Evolutionary conservation across 2,888 invertebrate genomes (phyloP), one percentile per base, ranked within the genome.

Genomic region (Diploptera punctata): DNA sequence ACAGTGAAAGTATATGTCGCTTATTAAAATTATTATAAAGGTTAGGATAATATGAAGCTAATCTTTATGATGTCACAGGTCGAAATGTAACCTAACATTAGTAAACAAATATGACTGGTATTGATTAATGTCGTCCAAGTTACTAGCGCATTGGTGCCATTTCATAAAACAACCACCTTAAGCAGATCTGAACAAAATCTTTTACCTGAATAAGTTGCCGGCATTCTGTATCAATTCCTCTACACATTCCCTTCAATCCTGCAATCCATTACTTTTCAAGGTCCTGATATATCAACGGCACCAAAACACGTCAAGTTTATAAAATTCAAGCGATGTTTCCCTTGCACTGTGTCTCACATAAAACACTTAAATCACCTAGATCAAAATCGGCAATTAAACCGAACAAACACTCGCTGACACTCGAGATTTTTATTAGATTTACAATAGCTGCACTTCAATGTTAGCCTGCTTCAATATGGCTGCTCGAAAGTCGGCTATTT

Each of bases 401-500:
- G 13, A 29, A 16, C 19, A 43, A 60, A 69, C 73, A 74, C 74
- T 71, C 47, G 62, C 57, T 75, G 73, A 73, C 75, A 73, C 61
- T 54, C 73, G 60, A 54, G 49, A 73, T 65, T 73, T 73, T 65
- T 65, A 19, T 60, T 29, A 65, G 71, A 61, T 69, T 74, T 69
- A 44, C 65, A 69, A 70, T 71, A 73, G 75, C 72, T 74, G 76
- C 76, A 78, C 65, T 5, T 26, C 65, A 65, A 16, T 65, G 21
- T n/a, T 65, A 44, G n/a, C 18, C 65, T 65, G 65, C 65, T 84
- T 83, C 84, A 84, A 84, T 82, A 84, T 84, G 84, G 84, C 84
- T 82, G 84, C 81, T 81, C 76, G 79, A 81, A 80, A 83, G 82
- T 83, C 82, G 80, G 82, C 81, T 83, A 81, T 83, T 82, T 82